A percentile compares a stretch with the other conserved stretches of the same genome.
Conservation (phyloP, 2,888 invertebrate genomes). For the Epinotia nisella region DNA sequence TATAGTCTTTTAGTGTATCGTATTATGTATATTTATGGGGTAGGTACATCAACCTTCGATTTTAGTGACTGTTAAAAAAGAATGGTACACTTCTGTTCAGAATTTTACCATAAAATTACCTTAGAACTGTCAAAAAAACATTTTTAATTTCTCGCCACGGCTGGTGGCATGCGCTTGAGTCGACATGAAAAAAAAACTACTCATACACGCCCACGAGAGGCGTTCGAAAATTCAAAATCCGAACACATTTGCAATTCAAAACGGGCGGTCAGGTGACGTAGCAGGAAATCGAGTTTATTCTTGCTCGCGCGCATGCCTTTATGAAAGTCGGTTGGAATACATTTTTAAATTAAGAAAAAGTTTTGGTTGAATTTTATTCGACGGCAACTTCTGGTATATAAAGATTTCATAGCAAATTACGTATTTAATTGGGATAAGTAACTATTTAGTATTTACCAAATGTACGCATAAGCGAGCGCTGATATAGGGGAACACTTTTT, state of each 20-base stretch:
- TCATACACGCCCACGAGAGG: conserved; percentile 66
- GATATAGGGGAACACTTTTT: not conserved
- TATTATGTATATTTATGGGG: too few relatives aligned
- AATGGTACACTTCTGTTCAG: not conserved
- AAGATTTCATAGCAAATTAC: not conserved
- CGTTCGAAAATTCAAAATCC: conserved; percentile 74
- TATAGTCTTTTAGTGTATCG: too few relatives aligned
- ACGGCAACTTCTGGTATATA: not conserved
- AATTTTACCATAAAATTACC: not conserved
- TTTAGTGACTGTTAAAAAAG: not conserved
- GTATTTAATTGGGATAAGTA: not conserved
- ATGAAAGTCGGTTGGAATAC: conserved; percentile 39
- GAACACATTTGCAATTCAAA: conserved; percentile 73
- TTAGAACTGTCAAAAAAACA: conserved; percentile 21
- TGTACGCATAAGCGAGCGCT: too few relatives aligned
- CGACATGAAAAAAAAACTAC: conserved; percentile 50
- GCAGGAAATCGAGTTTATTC: conserved; percentile 71
- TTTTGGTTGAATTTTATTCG: not conserved
- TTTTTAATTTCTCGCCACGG: conserved; percentile 46
- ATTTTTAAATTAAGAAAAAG: conserved; percentile 43
- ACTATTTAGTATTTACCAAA: not conserved
- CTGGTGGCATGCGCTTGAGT: conserved; percentile 43
- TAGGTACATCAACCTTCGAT: not conserved
- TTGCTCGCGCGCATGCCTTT: conserved; percentile 50
- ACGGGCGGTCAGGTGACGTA: conserved; percentile 66